Evolutionary conservation across 1,140 invertebrate genomes (phyloP), one percentile per base, ranked within the genome.

Genomic region (Bombus pyrosoma): DNA sequence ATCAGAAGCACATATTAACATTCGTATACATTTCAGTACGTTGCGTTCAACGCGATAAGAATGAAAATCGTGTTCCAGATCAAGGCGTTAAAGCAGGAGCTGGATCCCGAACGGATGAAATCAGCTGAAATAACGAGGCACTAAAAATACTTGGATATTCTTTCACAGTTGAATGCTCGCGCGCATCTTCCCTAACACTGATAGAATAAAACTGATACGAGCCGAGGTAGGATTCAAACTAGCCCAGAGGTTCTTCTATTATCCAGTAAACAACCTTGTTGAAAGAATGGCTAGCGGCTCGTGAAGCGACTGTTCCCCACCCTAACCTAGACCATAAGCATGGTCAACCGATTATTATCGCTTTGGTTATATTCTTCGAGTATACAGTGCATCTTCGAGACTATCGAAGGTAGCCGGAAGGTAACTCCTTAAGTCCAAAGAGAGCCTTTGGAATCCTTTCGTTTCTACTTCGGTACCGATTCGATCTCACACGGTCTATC

Each of bases 351-450:
- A 90, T 90, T 80, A 90, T 90, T 86, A 90, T 90, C 89, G 83
- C n/a, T 47, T 57, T 22, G 89, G 79, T 90, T 89, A 82, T 90
- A 85, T 83, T 90, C 83, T 57, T 81, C 75, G 74, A 53, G 85
- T 69, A 75, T 87, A 89, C 87, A 53, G 88, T 90, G 77, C 81
- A 89, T 87, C 89, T 85, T 62, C 85, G 59, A 76, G 72, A 86
- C 82, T 89, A 90, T 91, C 90, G 89, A 90, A 85, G 89, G 86
- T 86, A 91, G 88, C 88, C 91, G 91, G 92, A 93, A 93, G 92
- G 89, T 92, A 92, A 93, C 86, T 89, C 88, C 81, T 87, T 72
- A 59, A 81, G 71, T 71, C 80, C 82, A 88, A 85, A 91, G 90
- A 83, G 86, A 89, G 91, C 32, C 43, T 53, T 57, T 37, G 57